Evolutionary conservation across 2,888 invertebrate genomes (phyloP), one percentile per base, ranked within the genome.

Genomic region (Xylota segnis): DNA sequence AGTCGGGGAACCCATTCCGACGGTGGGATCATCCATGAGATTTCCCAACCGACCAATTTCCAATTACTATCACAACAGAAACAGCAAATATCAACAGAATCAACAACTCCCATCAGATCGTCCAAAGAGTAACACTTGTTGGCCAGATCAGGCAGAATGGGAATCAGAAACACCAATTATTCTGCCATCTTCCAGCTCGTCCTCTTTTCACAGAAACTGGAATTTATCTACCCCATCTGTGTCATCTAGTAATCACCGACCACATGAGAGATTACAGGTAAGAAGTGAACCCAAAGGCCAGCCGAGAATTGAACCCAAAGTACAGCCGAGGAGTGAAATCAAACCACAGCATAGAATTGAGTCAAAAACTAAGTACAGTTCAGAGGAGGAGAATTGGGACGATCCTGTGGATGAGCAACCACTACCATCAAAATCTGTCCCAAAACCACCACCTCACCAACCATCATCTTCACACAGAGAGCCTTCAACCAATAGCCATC

Each of bases 311-410:
- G 79, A 79, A n/a, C 27, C 50, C 37, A 7, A 50, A 29, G 0
- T 63, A 37, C 29, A 75, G 65, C 45, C 29, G 3, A 74, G 9
- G 10, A 68, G 5, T 45, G 79, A 79, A 14, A 27, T 45, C 4
- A 63, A 40, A n/a, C 40, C n/a, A n/a, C 70, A 34, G 7, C 70
- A 29, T 1, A 68, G 9, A 9, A 68, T 5, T 45, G 75, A 79
- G 9, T 18, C 52, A 3, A 63, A 61, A n/a, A 4, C 40, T 6
- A 52, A 37, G 0, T 75, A 45, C 37, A 75, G 65, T 45, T 82
- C 86, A 4, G 86, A 86, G 6, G 82, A 86, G 43, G 86, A 86
- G 18, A 86, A 86, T 23, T 86, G 86, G 86, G 86, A 86, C 18
- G 82, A 82, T 14, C 76, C 76, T 0, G 68, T 58, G 29, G 72